Base-by-base conservation (phyloP, 2,113 vertebrate genomes). In the Alexandromys fortis region DNA sequence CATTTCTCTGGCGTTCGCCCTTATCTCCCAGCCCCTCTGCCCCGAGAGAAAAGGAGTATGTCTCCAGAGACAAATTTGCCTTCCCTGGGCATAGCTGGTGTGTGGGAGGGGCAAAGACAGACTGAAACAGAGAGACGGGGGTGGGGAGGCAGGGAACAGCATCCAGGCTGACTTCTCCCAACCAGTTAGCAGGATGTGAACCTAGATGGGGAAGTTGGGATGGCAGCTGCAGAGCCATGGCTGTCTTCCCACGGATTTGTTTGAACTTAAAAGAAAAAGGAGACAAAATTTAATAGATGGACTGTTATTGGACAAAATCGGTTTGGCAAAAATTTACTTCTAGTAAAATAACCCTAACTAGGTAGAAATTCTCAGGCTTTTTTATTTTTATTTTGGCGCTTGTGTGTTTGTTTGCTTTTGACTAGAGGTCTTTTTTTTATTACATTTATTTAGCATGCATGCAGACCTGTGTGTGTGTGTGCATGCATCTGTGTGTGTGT, bases 251-350 rank as follows among this genome's bases (percentile, higher is more conserved):
- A 55, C 17, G 38, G 61, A 35, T 77, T 89, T 92, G 12, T 70
- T 88, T 94, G 52, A 90, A 94, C 28, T 35, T 90, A 19, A n/a
- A 92, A 49, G 73, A 75, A 58, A 92, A 89, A 45, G 17, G n/a
- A n/a, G 79, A 28, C 7, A 16, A 35, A 86, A 70, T 33, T 52
- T 30, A 86, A 38, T n/a, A 70, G 61, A 85, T 38, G 61, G 16
- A 77, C 65, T 89, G 16, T 73, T 55, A 82, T 28, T 14, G 4
- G 30, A 78, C 42, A 77, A 86, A 91, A 78, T 86, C 86, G 45
- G 21, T 58, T 38, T 78, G 72, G 8, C 65, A 88, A 67, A 6
- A 90, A 17, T n/a, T 77, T 85, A 3, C 28, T 90, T 86, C 28
- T 9, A 85, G 67, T 52, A 92, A 97, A 85, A 52, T n/a, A 33